Percentiles rank a stretch among this genome's conserved stretches.
Evolutionary conservation across 1,140 invertebrate genomes (phyloP).

Genomic region (Leptopilina clavipes): DNA sequence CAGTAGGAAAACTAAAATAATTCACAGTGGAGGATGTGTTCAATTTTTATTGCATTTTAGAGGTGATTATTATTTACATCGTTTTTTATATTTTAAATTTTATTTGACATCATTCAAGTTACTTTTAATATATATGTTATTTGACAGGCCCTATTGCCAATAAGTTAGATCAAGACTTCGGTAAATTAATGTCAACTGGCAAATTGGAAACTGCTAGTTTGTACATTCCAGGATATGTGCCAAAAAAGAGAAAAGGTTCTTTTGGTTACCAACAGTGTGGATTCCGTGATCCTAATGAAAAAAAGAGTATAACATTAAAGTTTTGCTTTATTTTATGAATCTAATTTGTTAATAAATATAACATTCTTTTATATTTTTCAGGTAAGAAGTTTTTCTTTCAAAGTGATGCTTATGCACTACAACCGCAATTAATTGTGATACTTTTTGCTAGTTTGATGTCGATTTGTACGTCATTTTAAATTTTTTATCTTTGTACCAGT

Average conservation of each 20-base stretch:
- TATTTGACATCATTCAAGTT: conserved; percentile 25
- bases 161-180: conserved; percentile 86
- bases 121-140: no score
- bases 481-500: not conserved
- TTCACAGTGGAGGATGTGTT: conserved; percentile 88
- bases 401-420: not conserved
- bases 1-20: conserved; percentile 83
- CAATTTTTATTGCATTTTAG: conserved; percentile 92
- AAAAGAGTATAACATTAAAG: conserved; percentile 56
- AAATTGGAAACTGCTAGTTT: conserved; percentile 84
- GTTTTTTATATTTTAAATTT: not conserved
- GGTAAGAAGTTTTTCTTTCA: not conserved
- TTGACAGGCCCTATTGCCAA: conserved; percentile 81
- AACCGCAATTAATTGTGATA: not conserved
- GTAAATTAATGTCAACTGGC: conserved; percentile 82
- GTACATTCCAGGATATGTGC: conserved; percentile 85
- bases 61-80: conserved; percentile 69
- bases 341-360: not conserved
- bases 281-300: conserved; percentile 82
- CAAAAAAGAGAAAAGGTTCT: conserved; percentile 81
- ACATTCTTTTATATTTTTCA: not conserved
- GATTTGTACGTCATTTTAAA: not conserved
- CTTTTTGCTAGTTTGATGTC: not conserved
- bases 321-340: not conserved
- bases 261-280: conserved; percentile 85